These are phyloP conservation scores for Acanthornis magna DNA, from an alignment of 2,797 vertebrate genomes.

Conservation along the genomic window DNA sequence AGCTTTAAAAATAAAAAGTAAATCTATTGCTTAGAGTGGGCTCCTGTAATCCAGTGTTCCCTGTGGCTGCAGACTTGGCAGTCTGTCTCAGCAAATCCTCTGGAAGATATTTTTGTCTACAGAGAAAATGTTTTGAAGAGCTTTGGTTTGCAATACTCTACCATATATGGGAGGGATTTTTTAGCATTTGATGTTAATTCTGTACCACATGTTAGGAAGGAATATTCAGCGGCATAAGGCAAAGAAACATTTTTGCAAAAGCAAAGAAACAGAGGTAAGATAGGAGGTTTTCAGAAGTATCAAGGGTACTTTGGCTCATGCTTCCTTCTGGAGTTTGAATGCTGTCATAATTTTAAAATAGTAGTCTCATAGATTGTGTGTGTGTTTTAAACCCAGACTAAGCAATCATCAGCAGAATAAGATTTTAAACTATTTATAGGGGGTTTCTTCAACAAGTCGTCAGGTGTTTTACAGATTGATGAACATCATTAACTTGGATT, in stretches of 20 bases:
- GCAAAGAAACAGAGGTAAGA: background rate
- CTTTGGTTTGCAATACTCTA: conserved; percentile 48
- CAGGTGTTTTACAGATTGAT: background rate
- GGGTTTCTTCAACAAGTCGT: background rate
- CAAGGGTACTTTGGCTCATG: background rate
- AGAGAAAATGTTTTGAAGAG: conserved; percentile 51
- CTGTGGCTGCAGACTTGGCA: conserved; percentile 52
- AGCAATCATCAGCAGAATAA: background rate
- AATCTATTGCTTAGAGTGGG: background rate
- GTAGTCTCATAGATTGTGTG: background rate
- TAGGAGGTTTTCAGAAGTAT: background rate
- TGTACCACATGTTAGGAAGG: background rate
- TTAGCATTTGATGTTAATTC: conserved; percentile 51
- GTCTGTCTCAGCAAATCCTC: background rate
- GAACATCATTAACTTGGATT: background rate
- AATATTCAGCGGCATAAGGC: conserved; percentile 8
- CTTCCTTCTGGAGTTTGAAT: background rate
- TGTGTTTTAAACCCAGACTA: background rate
- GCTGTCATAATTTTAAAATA: background rate
- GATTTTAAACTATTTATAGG: background rate
- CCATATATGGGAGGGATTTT: conserved; percentile 62
- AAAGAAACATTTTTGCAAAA: background rate
- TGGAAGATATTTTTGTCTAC: conserved; percentile 51
- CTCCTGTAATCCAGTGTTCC: conserved; percentile 9
- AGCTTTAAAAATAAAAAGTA: conserved; percentile 14